phyloP scores from a whole-genome alignment of 2,797 vertebrate species.

The Cyprinella venusta region DNA sequence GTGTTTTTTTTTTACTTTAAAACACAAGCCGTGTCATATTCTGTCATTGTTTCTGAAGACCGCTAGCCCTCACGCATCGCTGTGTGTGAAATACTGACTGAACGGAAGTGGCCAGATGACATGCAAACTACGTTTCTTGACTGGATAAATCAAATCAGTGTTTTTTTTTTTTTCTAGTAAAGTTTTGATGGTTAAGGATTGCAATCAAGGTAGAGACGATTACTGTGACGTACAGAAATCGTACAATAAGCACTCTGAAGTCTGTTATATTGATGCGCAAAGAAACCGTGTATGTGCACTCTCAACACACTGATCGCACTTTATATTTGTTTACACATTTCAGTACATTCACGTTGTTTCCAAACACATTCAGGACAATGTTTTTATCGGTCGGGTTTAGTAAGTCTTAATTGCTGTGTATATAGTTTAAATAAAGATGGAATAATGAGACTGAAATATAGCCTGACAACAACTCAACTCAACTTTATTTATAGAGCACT shows the following conservation, averaged over 20 bases:
- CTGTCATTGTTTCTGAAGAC: conserved; percentile 4
- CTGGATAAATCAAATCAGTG: not conserved
- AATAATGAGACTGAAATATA: too few species aligned
- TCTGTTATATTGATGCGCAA: not conserved
- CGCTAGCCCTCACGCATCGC: not conserved
- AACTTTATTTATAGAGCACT: too few species aligned
- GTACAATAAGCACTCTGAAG: not conserved
- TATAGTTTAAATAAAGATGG: too few species aligned
- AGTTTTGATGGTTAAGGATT: not conserved
- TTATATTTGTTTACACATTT: not conserved
- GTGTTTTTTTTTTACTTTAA: not conserved
- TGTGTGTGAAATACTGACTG: not conserved
- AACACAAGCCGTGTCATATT: not conserved
- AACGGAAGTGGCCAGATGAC: not conserved
- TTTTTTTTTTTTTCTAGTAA: not conserved
- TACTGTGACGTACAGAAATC: not conserved
- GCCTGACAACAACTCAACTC: too few species aligned
- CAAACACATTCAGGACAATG: not conserved
- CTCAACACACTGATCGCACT: not conserved
- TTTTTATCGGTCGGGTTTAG: not conserved
- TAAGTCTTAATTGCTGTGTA: not conserved
- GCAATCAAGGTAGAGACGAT: not conserved
- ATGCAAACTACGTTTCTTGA: not conserved
- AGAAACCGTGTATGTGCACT: not conserved
- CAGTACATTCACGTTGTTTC: not conserved